Percentiles rank a stretch among this genome's conserved stretches.
phyloP scores from a whole-genome alignment of 1,140 invertebrate genomes.

The Trypoxylus dichotomus region DNA sequence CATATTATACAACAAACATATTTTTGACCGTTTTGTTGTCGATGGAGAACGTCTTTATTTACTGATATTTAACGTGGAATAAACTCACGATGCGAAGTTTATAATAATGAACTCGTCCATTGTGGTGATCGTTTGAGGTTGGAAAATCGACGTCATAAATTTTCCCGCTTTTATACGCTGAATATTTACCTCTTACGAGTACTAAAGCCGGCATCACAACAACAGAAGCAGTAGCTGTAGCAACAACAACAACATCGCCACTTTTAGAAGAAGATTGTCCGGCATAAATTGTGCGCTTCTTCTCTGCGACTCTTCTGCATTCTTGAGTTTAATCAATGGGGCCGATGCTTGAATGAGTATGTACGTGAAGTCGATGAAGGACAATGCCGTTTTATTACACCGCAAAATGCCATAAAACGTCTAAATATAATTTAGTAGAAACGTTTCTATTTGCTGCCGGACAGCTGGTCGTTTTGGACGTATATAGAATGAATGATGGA shows the following conservation, averaged over 20 bases:
- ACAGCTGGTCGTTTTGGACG: background rate
- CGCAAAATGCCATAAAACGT: background rate
- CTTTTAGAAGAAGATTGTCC: background rate
- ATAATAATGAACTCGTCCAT: conserved; percentile 10
- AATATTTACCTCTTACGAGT: background rate
- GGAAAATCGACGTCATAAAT: conserved; percentile 5
- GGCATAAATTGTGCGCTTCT: background rate
- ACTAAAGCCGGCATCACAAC: conserved; percentile 4
- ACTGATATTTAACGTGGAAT: background rate
- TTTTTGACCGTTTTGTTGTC: background rate
- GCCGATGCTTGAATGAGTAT: background rate
- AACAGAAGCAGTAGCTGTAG: background rate
- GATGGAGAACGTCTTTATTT: background rate
- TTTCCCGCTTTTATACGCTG: conserved; percentile 12
- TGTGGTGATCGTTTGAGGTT: conserved; percentile 22
- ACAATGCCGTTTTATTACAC: background rate
- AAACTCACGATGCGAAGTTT: background rate
- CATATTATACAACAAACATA: background rate
- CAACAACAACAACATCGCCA: background rate
- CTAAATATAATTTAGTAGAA: conserved; percentile 13
- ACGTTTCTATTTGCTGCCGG: background rate
- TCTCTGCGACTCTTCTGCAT: background rate
- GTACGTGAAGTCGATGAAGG: background rate
- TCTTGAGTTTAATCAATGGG: conserved; percentile 3
- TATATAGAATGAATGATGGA: background rate